A percentile compares a stretch with the other conserved stretches of the same genome.
phyloP scores from a whole-genome alignment of 2,113 vertebrate species.

The Alouatta palliata region DNA sequence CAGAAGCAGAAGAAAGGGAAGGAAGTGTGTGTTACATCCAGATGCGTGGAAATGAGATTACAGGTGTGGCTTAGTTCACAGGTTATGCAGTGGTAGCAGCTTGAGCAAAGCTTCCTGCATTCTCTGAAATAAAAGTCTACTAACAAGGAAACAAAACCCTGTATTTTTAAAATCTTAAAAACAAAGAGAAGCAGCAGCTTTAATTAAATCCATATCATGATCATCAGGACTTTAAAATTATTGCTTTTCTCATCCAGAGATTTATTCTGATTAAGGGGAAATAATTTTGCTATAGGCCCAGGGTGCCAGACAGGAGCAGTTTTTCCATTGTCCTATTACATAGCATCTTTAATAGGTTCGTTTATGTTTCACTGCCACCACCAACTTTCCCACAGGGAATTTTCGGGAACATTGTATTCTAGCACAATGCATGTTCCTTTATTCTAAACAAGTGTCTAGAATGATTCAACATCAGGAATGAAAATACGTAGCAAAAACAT shows the following conservation, averaged over 20 bases:
- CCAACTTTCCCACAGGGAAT: conserved; percentile 53
- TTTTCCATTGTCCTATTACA: conserved; percentile 27
- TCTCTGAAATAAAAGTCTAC: conserved; percentile 30
- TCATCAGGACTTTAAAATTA: conserved; percentile 59
- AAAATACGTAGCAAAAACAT: conserved; percentile 53
- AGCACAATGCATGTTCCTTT: not conserved
- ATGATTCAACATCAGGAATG: conserved; percentile 56
- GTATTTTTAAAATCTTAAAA: conserved; percentile 54
- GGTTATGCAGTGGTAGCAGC: not conserved
- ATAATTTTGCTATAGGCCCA: conserved; percentile 32
- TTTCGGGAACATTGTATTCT: conserved; percentile 56
- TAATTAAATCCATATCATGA: conserved; percentile 55
- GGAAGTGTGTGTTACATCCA: not conserved
- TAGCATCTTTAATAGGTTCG: conserved; percentile 62
- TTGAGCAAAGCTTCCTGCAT: not conserved
- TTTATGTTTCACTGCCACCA: conserved; percentile 52
- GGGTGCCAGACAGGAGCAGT: conserved; percentile 29
- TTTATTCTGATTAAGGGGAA: conserved; percentile 68
- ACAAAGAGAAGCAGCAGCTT: conserved; percentile 24
- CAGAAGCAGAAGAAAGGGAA: not conserved
- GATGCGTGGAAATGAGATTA: not conserved
- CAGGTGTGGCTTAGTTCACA: not conserved
- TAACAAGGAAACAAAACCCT: conserved; percentile 54
- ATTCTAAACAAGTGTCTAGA: conserved; percentile 55
- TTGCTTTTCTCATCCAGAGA: conserved; percentile 36